Conservation (phyloP, 2,888 invertebrate species). For the Melieria omissa region DNA sequence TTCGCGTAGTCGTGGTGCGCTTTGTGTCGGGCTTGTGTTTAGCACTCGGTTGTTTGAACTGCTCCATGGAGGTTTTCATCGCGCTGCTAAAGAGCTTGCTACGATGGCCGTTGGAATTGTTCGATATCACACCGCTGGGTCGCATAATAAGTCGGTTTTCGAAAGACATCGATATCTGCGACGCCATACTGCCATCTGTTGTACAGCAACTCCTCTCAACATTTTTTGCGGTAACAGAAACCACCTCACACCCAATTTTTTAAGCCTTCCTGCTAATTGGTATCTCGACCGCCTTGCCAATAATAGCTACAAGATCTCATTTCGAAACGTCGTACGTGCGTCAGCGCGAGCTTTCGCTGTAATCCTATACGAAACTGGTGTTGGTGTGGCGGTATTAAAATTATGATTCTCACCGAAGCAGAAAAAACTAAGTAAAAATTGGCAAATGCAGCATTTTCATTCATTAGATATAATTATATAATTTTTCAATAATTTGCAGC, state of each 20-base stretch:
- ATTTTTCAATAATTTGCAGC: too few species aligned
- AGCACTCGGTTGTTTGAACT: constrained; percentile 68
- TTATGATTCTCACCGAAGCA: too few species aligned
- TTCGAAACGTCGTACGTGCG: too few species aligned
- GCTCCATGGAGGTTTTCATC: constrained; percentile 73
- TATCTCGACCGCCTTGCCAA: constrained; percentile 3
- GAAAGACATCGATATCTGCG: constrained; percentile 72
- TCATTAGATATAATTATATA: too few species aligned
- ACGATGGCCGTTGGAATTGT: constrained; percentile 78
- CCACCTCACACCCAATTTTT: background rate
- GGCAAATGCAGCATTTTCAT: too few species aligned
- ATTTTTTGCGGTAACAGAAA: constrained; percentile 67
- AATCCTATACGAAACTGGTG: background rate
- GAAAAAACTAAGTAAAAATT: too few species aligned
- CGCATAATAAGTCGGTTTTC: constrained; percentile 78
- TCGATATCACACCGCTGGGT: constrained; percentile 82
- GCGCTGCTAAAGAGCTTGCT: constrained; percentile 73
- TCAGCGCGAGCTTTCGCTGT: background rate
- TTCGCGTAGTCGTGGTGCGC: constrained; percentile 59
- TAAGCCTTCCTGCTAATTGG: background rate
- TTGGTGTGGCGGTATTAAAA: background rate
- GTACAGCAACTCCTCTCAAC: constrained; percentile 64
- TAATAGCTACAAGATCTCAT: background rate
- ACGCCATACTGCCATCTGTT: constrained; percentile 68
- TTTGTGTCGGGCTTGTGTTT: constrained; percentile 63